Conservation (phyloP, 2,888 invertebrate species). For the Lithophane socia region DNA sequence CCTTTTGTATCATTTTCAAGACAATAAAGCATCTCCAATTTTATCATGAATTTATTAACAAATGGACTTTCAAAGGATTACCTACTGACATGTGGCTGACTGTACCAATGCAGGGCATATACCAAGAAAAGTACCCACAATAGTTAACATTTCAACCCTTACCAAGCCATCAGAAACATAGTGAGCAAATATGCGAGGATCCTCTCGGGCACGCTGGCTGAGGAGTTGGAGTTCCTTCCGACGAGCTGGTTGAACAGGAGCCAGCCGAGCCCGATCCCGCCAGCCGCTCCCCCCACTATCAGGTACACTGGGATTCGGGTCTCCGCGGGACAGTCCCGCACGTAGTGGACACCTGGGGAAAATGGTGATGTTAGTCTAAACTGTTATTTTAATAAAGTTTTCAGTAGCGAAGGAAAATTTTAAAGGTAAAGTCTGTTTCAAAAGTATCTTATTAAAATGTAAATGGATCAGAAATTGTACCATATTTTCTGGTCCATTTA, state of each 20-base stretch:
- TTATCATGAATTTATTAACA: too few species aligned
- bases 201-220: slow-evolving; percentile 89
- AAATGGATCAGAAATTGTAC: too few species aligned
- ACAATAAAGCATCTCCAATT: too few species aligned
- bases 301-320: slow-evolving; percentile 95
- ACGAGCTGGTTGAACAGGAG: slow-evolving; percentile 92
- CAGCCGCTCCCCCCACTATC: slow-evolving; percentile 95
- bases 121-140: background rate
- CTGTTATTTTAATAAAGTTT: background rate
- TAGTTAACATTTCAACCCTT: slow-evolving; percentile 55
- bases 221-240: slow-evolving; percentile 90
- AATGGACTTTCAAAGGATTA: too few species aligned
- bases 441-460: too few species aligned
- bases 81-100: background rate
- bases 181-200: slow-evolving; percentile 93
- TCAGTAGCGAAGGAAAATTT: background rate
- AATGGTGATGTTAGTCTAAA: background rate
- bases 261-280: slow-evolving; percentile 93
- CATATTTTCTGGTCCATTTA: too few species aligned
- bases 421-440: background rate
- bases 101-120: background rate
- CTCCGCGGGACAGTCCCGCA: slow-evolving; percentile 94
- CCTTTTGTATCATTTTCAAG: too few species aligned
- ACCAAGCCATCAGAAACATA: slow-evolving; percentile 93
- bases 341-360: slow-evolving; percentile 93